Conservation (phyloP, 2,797 vertebrate species). For the Pantherophis alleghaniensis region DNA sequence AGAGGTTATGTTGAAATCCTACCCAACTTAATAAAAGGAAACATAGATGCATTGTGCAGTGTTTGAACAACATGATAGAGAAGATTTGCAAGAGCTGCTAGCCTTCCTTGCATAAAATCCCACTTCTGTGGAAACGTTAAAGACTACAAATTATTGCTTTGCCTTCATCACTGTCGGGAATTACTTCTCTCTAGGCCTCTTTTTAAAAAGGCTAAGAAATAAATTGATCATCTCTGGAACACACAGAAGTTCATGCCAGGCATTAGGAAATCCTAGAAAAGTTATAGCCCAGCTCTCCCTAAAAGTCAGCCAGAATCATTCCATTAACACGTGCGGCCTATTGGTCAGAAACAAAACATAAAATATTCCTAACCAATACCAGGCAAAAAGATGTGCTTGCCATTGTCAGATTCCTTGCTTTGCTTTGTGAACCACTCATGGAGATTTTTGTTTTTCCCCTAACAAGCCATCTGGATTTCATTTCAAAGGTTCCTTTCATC, state of each 20-base stretch:
- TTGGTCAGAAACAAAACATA: neutral
- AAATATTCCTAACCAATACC: neutral
- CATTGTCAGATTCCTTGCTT: neutral
- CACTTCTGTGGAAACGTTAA: neutral
- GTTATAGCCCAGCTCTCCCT: neutral
- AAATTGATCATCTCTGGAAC: slow-evolving; percentile 1
- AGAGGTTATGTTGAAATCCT: neutral
- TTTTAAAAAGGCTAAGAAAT: neutral
- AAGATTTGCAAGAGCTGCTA: neutral
- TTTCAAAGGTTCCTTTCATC: neutral
- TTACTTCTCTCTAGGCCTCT: neutral
- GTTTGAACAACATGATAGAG: neutral
- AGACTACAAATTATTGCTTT: slow-evolving; percentile 2
- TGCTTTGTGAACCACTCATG: neutral
- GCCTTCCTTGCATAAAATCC: neutral
- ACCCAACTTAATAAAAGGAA: neutral
- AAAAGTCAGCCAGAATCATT: neutral
- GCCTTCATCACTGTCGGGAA: neutral
- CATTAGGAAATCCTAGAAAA: slow-evolving; percentile 4
- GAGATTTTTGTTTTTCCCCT: neutral
- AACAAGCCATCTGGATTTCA: neutral
- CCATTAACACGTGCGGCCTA: neutral
- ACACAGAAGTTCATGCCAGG: neutral
- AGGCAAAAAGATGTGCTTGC: neutral
- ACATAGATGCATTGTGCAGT: neutral